These are phyloP conservation scores for Hoplias malabaricus DNA, from an alignment of 2,113 vertebrate genomes.

Conservation along the genomic window DNA sequence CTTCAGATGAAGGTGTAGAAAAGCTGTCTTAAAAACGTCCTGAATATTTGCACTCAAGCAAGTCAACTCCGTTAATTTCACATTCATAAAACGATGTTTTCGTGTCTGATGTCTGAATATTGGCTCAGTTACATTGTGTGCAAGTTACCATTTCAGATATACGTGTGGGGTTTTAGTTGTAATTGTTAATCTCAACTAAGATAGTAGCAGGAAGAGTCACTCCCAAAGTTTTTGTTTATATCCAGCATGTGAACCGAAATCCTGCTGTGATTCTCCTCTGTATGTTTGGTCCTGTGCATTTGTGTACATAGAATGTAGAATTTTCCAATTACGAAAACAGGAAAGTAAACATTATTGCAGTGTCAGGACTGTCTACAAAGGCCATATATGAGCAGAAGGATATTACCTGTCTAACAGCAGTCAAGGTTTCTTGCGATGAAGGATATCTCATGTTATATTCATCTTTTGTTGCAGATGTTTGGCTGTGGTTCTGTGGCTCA, in stretches of 20 bases:
- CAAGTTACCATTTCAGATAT: too few species aligned
- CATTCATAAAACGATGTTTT: neutral
- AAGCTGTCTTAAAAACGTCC: neutral
- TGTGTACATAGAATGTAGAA: too few species aligned
- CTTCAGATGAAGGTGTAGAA: neutral
- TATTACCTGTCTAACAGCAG: neutral
- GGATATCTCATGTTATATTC: neutral
- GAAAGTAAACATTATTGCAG: neutral
- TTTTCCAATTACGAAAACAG: neutral
- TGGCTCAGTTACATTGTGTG: too few species aligned
- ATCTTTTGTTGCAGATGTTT: slow-evolving; percentile 80
- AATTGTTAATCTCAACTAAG: neutral
- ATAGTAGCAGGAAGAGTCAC: neutral
- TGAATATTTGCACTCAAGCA: neutral
- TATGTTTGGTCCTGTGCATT: neutral
- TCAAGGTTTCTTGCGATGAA: neutral
- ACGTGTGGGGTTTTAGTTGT: too few species aligned
- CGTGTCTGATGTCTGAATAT: too few species aligned
- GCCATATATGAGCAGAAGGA: neutral
- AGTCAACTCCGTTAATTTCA: neutral
- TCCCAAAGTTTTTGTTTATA: neutral
- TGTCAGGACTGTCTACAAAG: neutral
- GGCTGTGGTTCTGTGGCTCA: slow-evolving; percentile 92
- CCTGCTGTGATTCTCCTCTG: neutral
- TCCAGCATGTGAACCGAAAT: neutral